Evolutionary conservation across 1,140 invertebrate genomes (phyloP).

Genomic region (Zaprionus ghesquierei): DNA sequence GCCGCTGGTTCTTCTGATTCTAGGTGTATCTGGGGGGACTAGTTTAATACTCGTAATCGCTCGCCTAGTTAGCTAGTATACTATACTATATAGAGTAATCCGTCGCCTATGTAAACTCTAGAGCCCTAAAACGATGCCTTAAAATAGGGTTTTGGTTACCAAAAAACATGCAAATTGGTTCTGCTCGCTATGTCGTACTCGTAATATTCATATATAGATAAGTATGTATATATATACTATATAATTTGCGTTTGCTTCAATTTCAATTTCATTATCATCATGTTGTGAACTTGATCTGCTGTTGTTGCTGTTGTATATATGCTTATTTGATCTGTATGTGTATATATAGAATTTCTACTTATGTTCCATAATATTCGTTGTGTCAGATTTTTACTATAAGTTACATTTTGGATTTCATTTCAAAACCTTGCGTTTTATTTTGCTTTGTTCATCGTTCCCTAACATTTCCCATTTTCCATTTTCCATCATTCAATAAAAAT

Average conservation of each 20-base stretch:
- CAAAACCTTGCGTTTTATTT: constrained; percentile 70
- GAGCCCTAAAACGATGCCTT: constrained; percentile 76
- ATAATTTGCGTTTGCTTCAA: constrained; percentile 33
- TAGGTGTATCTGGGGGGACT: not conserved
- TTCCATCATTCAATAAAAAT: constrained; percentile 62
- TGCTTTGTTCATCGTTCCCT: constrained; percentile 25
- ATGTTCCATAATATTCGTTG: constrained; percentile 83
- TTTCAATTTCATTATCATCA: not conserved
- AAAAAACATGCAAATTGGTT: constrained; percentile 81
- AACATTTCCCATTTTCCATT: constrained; percentile 16
- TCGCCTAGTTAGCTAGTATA: constrained; percentile 7
- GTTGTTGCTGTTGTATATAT: constrained; percentile 62
- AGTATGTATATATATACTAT: constrained; percentile 57
- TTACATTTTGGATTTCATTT: constrained; percentile 77
- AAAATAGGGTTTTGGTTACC: constrained; percentile 62
- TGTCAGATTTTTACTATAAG: constrained; percentile 83
- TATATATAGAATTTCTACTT: constrained; percentile 82
- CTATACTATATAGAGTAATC: constrained; percentile 5
- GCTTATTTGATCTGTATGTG: constrained; percentile 74
- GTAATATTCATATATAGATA: constrained; percentile 61
- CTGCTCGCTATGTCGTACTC: constrained; percentile 68
- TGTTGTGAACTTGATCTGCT: not conserved
- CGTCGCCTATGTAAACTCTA: constrained; percentile 58
- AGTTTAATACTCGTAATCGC: constrained; percentile 5
- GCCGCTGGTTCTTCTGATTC: not conserved